These are phyloP conservation scores for Lepus europaeus DNA, from an alignment of 2,113 vertebrate genomes.

Conservation along the genomic window DNA sequence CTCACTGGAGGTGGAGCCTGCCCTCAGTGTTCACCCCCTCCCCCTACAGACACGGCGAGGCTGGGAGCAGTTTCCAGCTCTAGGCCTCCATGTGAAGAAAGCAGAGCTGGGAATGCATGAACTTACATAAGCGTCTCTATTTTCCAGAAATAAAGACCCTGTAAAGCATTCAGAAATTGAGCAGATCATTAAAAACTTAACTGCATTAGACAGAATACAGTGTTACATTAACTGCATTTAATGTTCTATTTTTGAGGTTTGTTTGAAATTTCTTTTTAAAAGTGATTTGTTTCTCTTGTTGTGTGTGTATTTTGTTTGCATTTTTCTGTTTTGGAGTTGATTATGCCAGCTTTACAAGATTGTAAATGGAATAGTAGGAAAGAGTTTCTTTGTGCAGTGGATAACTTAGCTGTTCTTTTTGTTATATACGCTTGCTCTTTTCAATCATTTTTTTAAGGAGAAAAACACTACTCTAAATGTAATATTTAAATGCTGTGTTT, in stretches of 20 bases:
- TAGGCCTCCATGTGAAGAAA: background rate
- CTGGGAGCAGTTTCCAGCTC: background rate
- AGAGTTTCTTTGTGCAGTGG: background rate
- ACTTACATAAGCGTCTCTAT: background rate
- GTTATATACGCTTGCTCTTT: background rate
- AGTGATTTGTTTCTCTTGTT: background rate
- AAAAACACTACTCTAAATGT: slow-evolving; percentile 43
- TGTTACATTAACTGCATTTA: background rate
- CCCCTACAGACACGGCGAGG: background rate
- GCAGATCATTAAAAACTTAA: background rate
- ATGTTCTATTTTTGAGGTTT: background rate
- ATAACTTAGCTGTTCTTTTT: slow-evolving; percentile 16
- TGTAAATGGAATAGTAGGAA: slow-evolving; percentile 29
- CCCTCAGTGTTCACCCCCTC: background rate
- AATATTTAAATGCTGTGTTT: slow-evolving; percentile 32
- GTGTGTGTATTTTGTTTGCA: background rate
- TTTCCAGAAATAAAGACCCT: background rate
- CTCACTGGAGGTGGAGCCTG: background rate
- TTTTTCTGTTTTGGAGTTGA: background rate
- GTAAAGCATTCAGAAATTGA: slow-evolving; percentile 8
- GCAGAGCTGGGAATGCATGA: slow-evolving; percentile 6
- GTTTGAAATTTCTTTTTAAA: slow-evolving; percentile 14
- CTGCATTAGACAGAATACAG: background rate
- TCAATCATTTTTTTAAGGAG: slow-evolving; percentile 42
- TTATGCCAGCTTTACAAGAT: slow-evolving; percentile 19